Evolutionary conservation across 1,140 invertebrate species (phyloP), one percentile per base, ranked within the genome.

Genomic region (Zaprionus capensis): DNA sequence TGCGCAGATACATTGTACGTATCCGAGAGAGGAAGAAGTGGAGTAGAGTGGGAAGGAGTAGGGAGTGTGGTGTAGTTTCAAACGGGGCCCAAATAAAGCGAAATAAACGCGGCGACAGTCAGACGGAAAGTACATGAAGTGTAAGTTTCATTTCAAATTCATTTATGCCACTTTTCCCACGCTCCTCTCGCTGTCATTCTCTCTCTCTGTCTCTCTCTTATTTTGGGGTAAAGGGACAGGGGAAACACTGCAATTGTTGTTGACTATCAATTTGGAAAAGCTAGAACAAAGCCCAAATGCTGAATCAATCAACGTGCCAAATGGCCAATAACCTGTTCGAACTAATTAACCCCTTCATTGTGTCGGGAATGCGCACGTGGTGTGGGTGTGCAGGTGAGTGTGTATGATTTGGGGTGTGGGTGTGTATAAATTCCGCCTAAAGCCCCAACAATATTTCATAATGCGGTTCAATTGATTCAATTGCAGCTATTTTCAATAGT

Each of bases 101-200:
- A 63, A 62, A 65, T 65, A 64, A 76, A 67, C 34, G 59, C 41
- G 53, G 71, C 44, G 64, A 68, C 51, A 70, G 49, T 46, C 63
- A 67, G 80, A 82, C 80, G 24, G 24, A 71, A 78, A 84, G 75
- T 76, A 87, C 81, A 90, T 76, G 58, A 71, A 88, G 84, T 90
- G 71, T 88, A 81, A 81, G 81, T 87, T 87, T 90, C 84, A 88
- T 87, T 87, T 87, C 84, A 87, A 84, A 81, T 90, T 87, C 85
- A 87, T 87, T 87, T 87, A 88, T 83, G 78, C 74, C 41, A 58
- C 49, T 71, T 51, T 66, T 28, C 46, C 2, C 66, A 9, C 44
- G 5, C 31, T 34, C 4, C 2, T 38, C n/a, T n/a, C 2, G 6
- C 36, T 15, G 4, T 14, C 15, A n/a, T 5, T n/a, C 38, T n/a